Evolutionary conservation across 2,888 invertebrate genomes (phyloP).

Genomic region (Parasteatoda lunata): DNA sequence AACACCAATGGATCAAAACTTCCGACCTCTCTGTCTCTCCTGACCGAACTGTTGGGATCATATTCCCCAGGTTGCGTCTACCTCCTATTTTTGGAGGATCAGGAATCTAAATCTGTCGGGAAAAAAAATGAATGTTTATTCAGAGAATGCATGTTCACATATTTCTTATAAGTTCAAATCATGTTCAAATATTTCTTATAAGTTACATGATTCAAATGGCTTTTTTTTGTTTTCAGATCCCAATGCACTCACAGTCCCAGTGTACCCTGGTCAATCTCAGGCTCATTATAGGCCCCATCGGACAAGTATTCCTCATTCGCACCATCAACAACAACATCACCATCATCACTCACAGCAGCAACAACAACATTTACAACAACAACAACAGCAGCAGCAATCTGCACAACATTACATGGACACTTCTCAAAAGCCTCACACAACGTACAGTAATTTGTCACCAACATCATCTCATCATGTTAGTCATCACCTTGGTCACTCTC

Average conservation of each 20-base stretch:
- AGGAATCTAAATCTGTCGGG: too few species aligned
- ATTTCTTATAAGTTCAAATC: too few species aligned
- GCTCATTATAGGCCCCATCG: conserved; percentile 63
- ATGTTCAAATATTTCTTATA: too few species aligned
- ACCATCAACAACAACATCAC: conserved; percentile 67
- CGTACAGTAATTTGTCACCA: conserved; percentile 54
- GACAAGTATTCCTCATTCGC: conserved; percentile 44
- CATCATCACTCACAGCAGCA: conserved; percentile 45
- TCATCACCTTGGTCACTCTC: conserved; percentile 55
- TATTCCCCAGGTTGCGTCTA: too few species aligned
- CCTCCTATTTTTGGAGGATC: too few species aligned
- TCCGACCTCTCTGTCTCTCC: too few species aligned
- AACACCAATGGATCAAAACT: too few species aligned
- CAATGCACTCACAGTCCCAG: conserved; percentile 42
- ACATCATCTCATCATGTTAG: conserved; percentile 46
- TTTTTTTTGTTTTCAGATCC: conserved; percentile 29
- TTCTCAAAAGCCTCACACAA: conserved; percentile 58
- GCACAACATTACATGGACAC: conserved; percentile 55
- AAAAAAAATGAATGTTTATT: too few species aligned
- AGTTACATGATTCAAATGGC: too few species aligned
- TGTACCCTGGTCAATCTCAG: conserved; percentile 64
- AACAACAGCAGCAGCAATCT: conserved; percentile 44
- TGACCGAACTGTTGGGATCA: too few species aligned
- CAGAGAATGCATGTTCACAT: too few species aligned
- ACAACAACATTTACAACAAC: conserved; percentile 45